Percentiles rank a stretch among this genome's conserved stretches.
Conservation (phyloP, 2,888 invertebrate genomes). For the Metopia argyrocephala region DNA sequence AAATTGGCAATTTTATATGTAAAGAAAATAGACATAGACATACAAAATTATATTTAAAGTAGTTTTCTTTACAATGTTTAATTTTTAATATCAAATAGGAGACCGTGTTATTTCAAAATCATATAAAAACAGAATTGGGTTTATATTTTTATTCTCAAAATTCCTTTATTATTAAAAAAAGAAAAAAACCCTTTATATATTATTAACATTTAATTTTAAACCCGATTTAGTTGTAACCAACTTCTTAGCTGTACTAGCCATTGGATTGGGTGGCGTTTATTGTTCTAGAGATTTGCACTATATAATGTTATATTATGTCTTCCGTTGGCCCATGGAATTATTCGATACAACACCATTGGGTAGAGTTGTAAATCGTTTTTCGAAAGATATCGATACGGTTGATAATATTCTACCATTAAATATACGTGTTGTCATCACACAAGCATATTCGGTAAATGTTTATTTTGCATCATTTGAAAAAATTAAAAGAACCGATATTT, state of each 20-base stretch:
- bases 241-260: slow-evolving; percentile 74
- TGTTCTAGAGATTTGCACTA: slow-evolving; percentile 83
- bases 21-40: too few relatives aligned
- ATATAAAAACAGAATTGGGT: background rate
- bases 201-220: slow-evolving; percentile 23
- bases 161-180: background rate
- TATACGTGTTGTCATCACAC: slow-evolving; percentile 75
- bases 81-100: background rate
- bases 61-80: too few relatives aligned
- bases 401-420: slow-evolving; percentile 80
- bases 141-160: background rate
- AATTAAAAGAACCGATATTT: background rate
- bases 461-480: slow-evolving; percentile 10
- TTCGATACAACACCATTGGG: slow-evolving; percentile 89
- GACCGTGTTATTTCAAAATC: background rate
- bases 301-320: slow-evolving; percentile 81
- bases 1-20: too few relatives aligned
- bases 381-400: slow-evolving; percentile 81
- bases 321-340: slow-evolving; percentile 85
- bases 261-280: slow-evolving; percentile 78
- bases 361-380: slow-evolving; percentile 85
- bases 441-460: slow-evolving; percentile 78
- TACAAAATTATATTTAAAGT: too few relatives aligned
- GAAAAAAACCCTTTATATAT: background rate
- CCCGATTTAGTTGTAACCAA: slow-evolving; percentile 72